Evolutionary conservation across 2,797 vertebrate species (phyloP).

Genomic region (Sebastes iracundus): DNA sequence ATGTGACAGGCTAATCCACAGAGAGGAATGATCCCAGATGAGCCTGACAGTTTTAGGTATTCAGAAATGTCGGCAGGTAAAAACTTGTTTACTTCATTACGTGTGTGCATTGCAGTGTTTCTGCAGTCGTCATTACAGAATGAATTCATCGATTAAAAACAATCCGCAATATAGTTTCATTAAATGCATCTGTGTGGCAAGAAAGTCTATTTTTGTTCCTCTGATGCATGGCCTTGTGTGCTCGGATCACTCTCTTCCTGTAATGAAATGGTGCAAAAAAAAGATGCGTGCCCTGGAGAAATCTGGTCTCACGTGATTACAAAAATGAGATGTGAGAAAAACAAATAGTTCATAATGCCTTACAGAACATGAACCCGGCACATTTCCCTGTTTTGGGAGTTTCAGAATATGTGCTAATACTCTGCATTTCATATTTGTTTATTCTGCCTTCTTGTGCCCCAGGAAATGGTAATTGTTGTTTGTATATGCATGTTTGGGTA

Average conservation of each 20-base stretch:
- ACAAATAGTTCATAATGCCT: conserved; percentile 66
- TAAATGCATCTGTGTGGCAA: conserved; percentile 5
- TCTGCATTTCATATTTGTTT: conserved; percentile 71
- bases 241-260: background rate
- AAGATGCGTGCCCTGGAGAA: conserved; percentile 42
- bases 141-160: conserved; percentile 31
- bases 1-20: conserved; percentile 69
- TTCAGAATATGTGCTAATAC: conserved; percentile 42
- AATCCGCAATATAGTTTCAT: conserved; percentile 33
- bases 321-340: conserved; percentile 67
- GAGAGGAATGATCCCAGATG: conserved; percentile 53
- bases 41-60: conserved; percentile 55
- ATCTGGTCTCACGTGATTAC: conserved; percentile 70
- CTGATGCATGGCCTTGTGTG: background rate
- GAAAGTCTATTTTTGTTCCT: conserved; percentile 2
- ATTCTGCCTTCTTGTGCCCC: conserved; percentile 55
- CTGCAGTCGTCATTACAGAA: conserved; percentile 19
- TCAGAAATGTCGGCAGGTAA: conserved; percentile 40
- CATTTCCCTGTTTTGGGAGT: conserved; percentile 29
- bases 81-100: conserved; percentile 62
- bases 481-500: conserved; percentile 72
- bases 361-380: conserved; percentile 45
- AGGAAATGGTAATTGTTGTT: conserved; percentile 76
- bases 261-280: conserved; percentile 46
- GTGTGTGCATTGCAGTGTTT: conserved; percentile 16